Base-by-base conservation (phyloP, 2,888 invertebrate species). In the Metellina segmentata region DNA sequence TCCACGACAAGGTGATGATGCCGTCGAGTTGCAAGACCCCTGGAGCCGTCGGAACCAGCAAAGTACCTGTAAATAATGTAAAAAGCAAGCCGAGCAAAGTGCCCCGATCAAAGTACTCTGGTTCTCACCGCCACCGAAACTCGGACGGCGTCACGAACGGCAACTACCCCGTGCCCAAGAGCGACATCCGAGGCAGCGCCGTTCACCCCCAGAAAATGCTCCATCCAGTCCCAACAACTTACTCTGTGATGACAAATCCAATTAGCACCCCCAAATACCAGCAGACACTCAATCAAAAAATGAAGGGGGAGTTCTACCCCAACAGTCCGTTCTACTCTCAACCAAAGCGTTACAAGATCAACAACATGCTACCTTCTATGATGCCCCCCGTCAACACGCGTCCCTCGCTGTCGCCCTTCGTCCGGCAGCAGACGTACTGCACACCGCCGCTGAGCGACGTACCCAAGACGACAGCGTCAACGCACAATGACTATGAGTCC, bases 1-100 rank as follows among this genome's bases (percentile, higher is more conserved):
- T 92, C 7, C 92, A 92, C 85, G 92, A 92, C 61, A 89, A 89
- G 72, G 92, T 89, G 19, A 86, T 92, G 81, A 89, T 89, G 85
- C 92, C 92, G 51, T 92, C 92, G 16, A 89, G 85, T 19, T 89
- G 92, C 77, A 92, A 89, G 51, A 92, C 89, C 16, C 92, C 92
- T 6, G 92, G 92, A 72, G 78, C 89, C 6, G 83, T 91, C 8
- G 92, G 92, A 72, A 79, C 85, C 48, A 71, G 92, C 19, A 92
- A 89, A 78, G 85, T 92, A 49, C 89, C 92, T 16, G 61, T 74
- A 7, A 88, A 83, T 74, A 91, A 53, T 79, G 20, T 72, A 48
- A 91, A 83, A 88, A 74, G 74, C 51, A 91, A 88, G 69, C 87
- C 83, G 20, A 61, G 34, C 5, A 90, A 90, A 51, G 79, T 85